Evolutionary conservation across 2,797 vertebrate genomes (phyloP).

Genomic region (Sebastes oblongus): DNA sequence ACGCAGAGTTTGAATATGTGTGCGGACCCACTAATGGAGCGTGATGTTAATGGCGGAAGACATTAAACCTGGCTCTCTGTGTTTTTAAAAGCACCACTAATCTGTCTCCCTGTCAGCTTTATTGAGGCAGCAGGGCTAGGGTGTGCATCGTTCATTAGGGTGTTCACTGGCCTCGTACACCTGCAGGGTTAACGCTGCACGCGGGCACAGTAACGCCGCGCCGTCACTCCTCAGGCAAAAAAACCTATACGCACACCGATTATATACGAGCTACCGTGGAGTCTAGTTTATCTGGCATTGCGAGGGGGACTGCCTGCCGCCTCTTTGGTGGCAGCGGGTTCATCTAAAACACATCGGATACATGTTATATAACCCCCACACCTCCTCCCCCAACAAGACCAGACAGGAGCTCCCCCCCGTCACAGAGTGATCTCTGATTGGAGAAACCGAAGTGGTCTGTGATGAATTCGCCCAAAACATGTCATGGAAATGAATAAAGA

Average conservation of each 20-base stretch:
- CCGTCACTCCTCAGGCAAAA: constrained; percentile 6
- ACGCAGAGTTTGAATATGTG: constrained; percentile 66
- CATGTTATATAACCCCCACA: constrained; percentile 54
- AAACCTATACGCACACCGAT: background rate
- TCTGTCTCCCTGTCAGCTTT: constrained; percentile 76
- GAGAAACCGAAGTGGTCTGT: constrained; percentile 22
- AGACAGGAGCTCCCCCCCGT: constrained; percentile 1
- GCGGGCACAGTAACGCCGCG: background rate
- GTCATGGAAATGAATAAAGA: constrained; percentile 52
- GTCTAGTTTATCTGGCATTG: constrained; percentile 25
- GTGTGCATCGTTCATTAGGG: constrained; percentile 60
- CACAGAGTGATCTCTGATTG: constrained; percentile 26
- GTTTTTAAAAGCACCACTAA: constrained; percentile 74
- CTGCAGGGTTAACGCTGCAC: constrained; percentile 43
- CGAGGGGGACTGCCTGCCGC: constrained; percentile 4
- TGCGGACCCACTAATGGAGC: constrained; percentile 68
- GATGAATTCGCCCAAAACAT: constrained; percentile 57
- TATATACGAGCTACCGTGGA: constrained; percentile 12
- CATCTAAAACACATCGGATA: constrained; percentile 36
- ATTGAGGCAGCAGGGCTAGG: constrained; percentile 51
- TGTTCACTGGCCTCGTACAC: constrained; percentile 50
- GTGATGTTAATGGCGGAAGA: constrained; percentile 72
- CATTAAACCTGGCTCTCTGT: constrained; percentile 73
- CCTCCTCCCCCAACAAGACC: background rate
- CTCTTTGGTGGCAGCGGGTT: constrained; percentile 2